phyloP scores from a whole-genome alignment of 2,888 invertebrate genomes.

The Ectropis crepuscularia region DNA sequence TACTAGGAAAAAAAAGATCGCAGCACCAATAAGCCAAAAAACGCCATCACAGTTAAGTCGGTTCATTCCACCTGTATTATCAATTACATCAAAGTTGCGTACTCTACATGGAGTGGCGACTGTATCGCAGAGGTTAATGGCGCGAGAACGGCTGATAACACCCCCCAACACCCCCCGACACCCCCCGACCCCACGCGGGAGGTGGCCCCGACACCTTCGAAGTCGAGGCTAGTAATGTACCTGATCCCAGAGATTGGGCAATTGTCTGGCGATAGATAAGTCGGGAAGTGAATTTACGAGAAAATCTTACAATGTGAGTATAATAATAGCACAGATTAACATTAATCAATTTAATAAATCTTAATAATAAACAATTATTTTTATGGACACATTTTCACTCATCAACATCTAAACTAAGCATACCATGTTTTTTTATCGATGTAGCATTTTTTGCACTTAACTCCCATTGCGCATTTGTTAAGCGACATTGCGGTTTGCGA shows the following conservation, averaged over 20 bases:
- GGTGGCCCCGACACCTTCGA: conserved; percentile 30
- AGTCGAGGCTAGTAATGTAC: conserved; percentile 44
- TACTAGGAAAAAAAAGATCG: too few species aligned
- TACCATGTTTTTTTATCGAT: too few species aligned
- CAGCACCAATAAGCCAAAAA: conserved; percentile 8
- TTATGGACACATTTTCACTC: too few species aligned
- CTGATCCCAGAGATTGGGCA: conserved; percentile 70
- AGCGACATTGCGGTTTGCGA: too few species aligned
- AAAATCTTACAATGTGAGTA: neutral
- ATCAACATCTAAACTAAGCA: too few species aligned
- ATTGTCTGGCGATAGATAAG: conserved; percentile 75
- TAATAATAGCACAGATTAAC: neutral
- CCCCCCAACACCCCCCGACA: conserved; percentile 41
- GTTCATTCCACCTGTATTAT: conserved; percentile 58
- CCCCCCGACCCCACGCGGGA: conserved; percentile 27
- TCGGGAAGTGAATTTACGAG: conserved; percentile 31
- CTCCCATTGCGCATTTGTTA: too few species aligned
- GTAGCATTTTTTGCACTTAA: too few species aligned
- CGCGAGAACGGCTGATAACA: conserved; percentile 73
- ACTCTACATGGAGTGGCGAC: conserved; percentile 75
- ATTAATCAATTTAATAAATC: too few species aligned
- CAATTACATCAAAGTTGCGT: conserved; percentile 66
- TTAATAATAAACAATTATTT: too few species aligned
- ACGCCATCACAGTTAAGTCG: conserved; percentile 29
- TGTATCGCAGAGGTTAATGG: conserved; percentile 82